phyloP scores from a whole-genome alignment of 2,888 invertebrate species.

The Limnephilus lunatus region DNA sequence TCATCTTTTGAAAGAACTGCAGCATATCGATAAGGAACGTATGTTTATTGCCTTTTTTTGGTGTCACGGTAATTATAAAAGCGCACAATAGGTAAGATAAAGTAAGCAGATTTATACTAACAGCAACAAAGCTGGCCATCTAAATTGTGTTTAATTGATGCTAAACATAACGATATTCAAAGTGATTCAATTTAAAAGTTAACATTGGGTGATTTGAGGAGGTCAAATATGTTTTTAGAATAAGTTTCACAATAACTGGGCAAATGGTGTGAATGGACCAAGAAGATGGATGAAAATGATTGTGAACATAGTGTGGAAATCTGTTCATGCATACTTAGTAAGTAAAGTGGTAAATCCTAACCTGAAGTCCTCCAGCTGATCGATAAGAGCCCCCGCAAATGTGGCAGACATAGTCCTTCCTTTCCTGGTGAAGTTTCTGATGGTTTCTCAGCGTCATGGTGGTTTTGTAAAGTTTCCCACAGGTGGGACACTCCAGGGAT shows the following conservation, averaged over 20 bases:
- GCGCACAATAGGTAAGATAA: too few relatives aligned
- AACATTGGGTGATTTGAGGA: background rate
- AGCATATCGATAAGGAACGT: too few relatives aligned
- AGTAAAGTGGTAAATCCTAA: conserved; percentile 17
- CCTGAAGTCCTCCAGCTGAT: conserved; percentile 61
- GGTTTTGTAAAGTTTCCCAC: conserved; percentile 73
- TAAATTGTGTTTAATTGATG: too few relatives aligned
- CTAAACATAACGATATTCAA: too few relatives aligned
- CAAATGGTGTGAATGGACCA: background rate
- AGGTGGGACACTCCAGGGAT: conserved; percentile 70
- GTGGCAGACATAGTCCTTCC: conserved; percentile 71
- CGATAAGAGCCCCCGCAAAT: conserved; percentile 70
- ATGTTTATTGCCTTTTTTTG: too few relatives aligned
- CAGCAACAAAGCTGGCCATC: too few relatives aligned
- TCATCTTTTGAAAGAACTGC: too few relatives aligned
- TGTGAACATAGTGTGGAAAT: background rate
- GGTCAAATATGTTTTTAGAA: background rate
- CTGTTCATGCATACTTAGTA: background rate
- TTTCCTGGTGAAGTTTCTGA: conserved; percentile 69
- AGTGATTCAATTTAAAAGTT: background rate
- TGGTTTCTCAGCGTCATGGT: conserved; percentile 71
- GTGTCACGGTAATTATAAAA: too few relatives aligned
- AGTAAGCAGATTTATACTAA: too few relatives aligned
- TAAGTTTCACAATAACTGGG: background rate
- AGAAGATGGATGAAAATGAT: background rate